Conservation (phyloP, 2,888 invertebrate genomes). For the Euzophera pinguis region DNA sequence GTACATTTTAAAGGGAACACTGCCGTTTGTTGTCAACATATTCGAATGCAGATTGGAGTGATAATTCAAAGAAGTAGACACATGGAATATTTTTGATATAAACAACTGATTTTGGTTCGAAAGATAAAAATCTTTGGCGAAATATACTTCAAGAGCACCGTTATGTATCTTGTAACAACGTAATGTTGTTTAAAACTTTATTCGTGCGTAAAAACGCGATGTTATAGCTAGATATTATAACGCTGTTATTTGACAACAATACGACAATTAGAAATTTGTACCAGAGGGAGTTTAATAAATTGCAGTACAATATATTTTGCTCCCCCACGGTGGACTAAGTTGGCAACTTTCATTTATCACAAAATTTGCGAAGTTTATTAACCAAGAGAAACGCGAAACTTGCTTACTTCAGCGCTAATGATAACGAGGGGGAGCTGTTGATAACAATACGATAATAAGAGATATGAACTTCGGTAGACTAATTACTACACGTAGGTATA, state of each 20-base stretch:
- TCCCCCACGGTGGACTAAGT: constrained; percentile 31
- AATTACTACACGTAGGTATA: no score
- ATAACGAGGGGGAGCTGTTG: constrained; percentile 12
- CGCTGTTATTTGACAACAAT: background rate
- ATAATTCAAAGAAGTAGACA: no score
- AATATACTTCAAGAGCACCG: background rate
- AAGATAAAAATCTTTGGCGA: constrained; percentile 2
- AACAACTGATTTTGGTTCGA: no score
- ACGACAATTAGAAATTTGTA: constrained; percentile 8
- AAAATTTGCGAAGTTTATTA: constrained; percentile 47
- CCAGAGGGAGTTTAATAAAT: constrained; percentile 20
- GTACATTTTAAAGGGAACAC: no score
- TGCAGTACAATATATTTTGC: constrained; percentile 27
- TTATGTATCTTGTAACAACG: no score
- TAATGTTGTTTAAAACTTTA: no score
- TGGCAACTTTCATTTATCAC: constrained; percentile 53
- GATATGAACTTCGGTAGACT: background rate
- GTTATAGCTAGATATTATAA: no score
- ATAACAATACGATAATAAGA: background rate
- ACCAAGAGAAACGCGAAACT: constrained; percentile 22
- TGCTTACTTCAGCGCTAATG: constrained; percentile 21
- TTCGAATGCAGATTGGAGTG: no score
- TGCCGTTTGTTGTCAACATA: no score
- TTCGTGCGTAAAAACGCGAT: no score
- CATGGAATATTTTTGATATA: no score